A percentile compares a stretch with the other conserved stretches of the same genome.
Conservation (phyloP, 2,888 invertebrate genomes). For the Oscheius sp. region DNA sequence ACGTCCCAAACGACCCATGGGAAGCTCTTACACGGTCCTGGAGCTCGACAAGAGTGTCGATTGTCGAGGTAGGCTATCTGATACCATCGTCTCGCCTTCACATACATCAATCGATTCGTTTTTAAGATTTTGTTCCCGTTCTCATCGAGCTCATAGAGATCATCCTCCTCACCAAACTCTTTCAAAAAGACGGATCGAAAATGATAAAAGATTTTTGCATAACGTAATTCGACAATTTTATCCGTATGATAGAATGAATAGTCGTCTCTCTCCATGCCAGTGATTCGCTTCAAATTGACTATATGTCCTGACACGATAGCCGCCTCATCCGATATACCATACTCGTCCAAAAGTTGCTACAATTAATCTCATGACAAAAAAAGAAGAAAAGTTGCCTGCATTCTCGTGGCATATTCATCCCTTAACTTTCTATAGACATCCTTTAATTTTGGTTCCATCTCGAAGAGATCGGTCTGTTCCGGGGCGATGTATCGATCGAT, state of each 20-base stretch:
- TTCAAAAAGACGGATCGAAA: slow-evolving; percentile 57
- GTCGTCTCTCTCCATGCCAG: slow-evolving; percentile 60
- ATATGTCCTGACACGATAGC: slow-evolving; percentile 57
- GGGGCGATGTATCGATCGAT: slow-evolving; percentile 38
- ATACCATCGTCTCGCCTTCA: slow-evolving; percentile 47
- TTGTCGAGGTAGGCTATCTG: slow-evolving; percentile 46
- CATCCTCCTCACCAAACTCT: slow-evolving; percentile 56
- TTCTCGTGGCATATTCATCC: slow-evolving; percentile 51
- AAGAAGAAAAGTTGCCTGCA: no score
- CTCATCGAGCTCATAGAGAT: slow-evolving; percentile 28
- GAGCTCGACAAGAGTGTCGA: slow-evolving; percentile 22
- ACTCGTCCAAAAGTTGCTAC: slow-evolving; percentile 61
- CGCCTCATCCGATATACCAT: slow-evolving; percentile 63
- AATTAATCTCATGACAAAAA: no score
- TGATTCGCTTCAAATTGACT: slow-evolving; percentile 40
- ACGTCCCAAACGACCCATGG: slow-evolving; percentile 65
- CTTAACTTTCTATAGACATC: slow-evolving; percentile 25
- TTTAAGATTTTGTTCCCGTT: slow-evolving; percentile 26
- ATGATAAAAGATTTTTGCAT: slow-evolving; percentile 46
- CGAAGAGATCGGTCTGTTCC: slow-evolving; percentile 42
- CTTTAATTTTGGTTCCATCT: slow-evolving; percentile 30
- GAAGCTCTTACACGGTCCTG: slow-evolving; percentile 36
- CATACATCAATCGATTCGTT: slow-evolving; percentile 37
- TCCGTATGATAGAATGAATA: slow-evolving; percentile 68
- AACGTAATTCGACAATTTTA: slow-evolving; percentile 61